Evolutionary conservation across 1,140 invertebrate genomes (phyloP), one percentile per base, ranked within the genome.

Genomic region (Platorchestia sp.): DNA sequence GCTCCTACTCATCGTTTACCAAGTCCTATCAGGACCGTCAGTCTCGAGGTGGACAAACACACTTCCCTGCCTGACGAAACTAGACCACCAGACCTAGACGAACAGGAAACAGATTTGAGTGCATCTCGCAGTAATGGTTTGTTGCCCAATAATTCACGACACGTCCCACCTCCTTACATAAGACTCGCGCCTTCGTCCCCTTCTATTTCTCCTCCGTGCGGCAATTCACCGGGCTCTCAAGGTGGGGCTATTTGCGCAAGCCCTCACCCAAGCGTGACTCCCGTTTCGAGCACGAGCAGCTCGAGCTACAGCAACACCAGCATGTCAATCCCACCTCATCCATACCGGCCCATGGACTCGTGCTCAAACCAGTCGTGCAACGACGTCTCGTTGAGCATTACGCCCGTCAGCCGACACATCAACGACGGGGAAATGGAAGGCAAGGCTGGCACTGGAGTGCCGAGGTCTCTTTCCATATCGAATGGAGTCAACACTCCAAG

Each of bases 361-460:
- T 93, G 91, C 45, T 93, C 91, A 3, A 93, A 93, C 45, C 91
- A 93, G 45, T 93, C 91, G 6, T 93, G 91, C 91, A 93, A 93
- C 45, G 91, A 93, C 40, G 91, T 93, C 22, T 93, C 91, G 43
- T n/a, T 93, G 7, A 93, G 91, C 91, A 93, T 93, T 14, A 45
- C 91, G 6, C 44, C 91, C 22, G 3, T 45, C 44, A 93, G 40
- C 43, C 45, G 45, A 93, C 41, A 93, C 43, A 47, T 44, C 43
- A 93, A n/a, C 91, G 43, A 45, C 6, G 91, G 40, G 36, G 91
- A 45, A 36, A 14, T 40, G 0, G 45, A 45, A 14, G 1, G 44
- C 10, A 93, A 93, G 91, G 45, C 91, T 7, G 40, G 36, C 3
- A 5, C 45, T 42, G 45, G 41, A 45, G 45, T 40, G 43, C 91